A percentile compares a stretch with the other conserved stretches of the same genome.
phyloP scores from a whole-genome alignment of 1,140 invertebrate genomes.

The Drosophila virilis region DNA sequence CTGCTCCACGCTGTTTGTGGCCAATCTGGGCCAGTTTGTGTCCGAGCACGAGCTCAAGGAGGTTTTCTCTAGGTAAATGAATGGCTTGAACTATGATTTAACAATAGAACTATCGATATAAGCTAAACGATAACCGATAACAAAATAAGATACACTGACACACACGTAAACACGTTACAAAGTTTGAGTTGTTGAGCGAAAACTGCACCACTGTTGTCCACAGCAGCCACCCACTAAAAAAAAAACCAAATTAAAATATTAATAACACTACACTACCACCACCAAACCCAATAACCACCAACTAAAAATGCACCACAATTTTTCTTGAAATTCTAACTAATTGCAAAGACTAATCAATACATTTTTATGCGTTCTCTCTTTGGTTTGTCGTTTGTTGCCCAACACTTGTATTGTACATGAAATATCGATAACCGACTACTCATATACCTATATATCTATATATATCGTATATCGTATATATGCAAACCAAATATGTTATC shows the following conservation, averaged over 20 bases:
- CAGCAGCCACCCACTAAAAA: constrained; percentile 14
- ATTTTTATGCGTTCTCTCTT: constrained; percentile 53
- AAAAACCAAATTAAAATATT: background rate
- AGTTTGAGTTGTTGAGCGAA: constrained; percentile 44
- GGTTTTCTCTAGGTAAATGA: constrained; percentile 96
- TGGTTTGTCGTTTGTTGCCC: constrained; percentile 54
- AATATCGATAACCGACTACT: constrained; percentile 54
- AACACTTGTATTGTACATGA: constrained; percentile 75
- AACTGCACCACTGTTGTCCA: constrained; percentile 34
- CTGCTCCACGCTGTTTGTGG: constrained; percentile 98
- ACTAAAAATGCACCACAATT: constrained; percentile 29
- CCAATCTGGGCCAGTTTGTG: constrained; percentile 97
- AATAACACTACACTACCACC: constrained; percentile 13
- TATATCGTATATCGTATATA: constrained; percentile 35
- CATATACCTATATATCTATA: constrained; percentile 37
- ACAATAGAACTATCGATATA: constrained; percentile 1
- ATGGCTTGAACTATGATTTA: background rate
- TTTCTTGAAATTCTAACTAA: constrained; percentile 32
- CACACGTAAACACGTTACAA: constrained; percentile 14
- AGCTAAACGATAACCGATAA: constrained; percentile 5
- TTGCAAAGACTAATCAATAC: constrained; percentile 44
- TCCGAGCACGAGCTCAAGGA: constrained; percentile 99
- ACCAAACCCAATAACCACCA: constrained; percentile 6
- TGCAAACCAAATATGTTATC: constrained; percentile 34
- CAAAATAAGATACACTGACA: constrained; percentile 15